Percentiles rank a stretch among this genome's conserved stretches.
Evolutionary conservation across 1,140 invertebrate species (phyloP).

Genomic region (Zaprionus nigranus): DNA sequence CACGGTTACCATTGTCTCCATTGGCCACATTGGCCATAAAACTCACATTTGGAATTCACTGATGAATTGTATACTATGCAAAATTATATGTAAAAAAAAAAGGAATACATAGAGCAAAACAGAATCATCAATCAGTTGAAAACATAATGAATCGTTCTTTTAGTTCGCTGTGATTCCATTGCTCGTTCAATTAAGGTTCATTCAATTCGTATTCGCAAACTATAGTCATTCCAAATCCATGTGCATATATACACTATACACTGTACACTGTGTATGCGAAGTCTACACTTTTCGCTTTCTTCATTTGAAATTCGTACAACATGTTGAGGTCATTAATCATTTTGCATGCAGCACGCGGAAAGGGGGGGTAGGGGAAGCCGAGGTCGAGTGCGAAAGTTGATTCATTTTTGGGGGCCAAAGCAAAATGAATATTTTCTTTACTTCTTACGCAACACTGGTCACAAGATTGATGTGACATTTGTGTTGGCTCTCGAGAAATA

Average conservation of each 20-base stretch:
- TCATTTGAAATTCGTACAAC: constrained; percentile 69
- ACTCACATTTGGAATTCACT: too few species aligned
- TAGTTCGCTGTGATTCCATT: background rate
- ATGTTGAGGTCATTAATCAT: constrained; percentile 70
- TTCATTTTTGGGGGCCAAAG: constrained; percentile 51
- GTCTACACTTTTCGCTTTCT: constrained; percentile 23
- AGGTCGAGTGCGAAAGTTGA: constrained; percentile 57
- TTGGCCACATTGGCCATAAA: too few species aligned
- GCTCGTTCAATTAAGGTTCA: constrained; percentile 7
- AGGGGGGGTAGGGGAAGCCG: background rate
- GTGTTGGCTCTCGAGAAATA: constrained; percentile 69
- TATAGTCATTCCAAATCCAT: background rate
- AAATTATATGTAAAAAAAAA: background rate
- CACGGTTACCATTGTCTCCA: too few species aligned
- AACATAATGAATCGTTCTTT: constrained; percentile 2
- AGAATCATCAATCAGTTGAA: background rate
- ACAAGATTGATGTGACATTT: constrained; percentile 81
- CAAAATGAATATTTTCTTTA: constrained; percentile 81
- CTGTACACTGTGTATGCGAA: background rate
- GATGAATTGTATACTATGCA: background rate
- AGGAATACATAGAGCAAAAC: background rate
- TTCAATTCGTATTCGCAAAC: constrained; percentile 1
- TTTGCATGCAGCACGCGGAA: constrained; percentile 40
- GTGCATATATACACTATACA: constrained; percentile 3
- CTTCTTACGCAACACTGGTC: constrained; percentile 79